phyloP scores from a whole-genome alignment of 2,888 invertebrate species.

The Erebia aethiops region DNA sequence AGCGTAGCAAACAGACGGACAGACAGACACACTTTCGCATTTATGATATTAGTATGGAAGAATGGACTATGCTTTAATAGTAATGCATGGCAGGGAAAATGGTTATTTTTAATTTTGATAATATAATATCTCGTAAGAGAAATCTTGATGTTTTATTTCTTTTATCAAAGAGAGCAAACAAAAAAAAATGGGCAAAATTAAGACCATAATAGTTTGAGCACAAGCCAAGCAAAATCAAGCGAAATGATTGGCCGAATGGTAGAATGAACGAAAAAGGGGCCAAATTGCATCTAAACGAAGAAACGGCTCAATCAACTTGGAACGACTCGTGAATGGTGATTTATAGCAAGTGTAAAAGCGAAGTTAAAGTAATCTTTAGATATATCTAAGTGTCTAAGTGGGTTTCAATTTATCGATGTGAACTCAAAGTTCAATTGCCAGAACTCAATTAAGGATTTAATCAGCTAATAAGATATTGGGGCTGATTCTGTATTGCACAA shows the following conservation, averaged over 20 bases:
- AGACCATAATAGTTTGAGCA: slow-evolving; percentile 13
- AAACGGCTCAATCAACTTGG: slow-evolving; percentile 35
- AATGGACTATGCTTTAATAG: no score
- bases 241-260: slow-evolving; percentile 28
- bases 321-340: slow-evolving; percentile 33
- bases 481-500: no score
- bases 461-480: no score
- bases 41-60: no score
- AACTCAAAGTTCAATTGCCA: background rate
- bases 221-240: slow-evolving; percentile 23
- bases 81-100: no score
- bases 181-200: background rate
- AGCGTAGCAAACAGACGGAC: no score
- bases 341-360: slow-evolving; percentile 35
- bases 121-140: no score
- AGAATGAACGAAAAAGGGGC: slow-evolving; percentile 33
- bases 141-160: no score
- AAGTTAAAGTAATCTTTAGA: background rate
- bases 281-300: slow-evolving; percentile 37
- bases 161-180: no score
- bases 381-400: background rate
- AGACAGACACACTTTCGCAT: no score
- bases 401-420: slow-evolving; percentile 5
- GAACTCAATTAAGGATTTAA: background rate
- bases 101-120: no score